These are phyloP conservation scores for Melinaea marsaeus DNA, from an alignment of 2,888 invertebrate species.

Conservation along the genomic window DNA sequence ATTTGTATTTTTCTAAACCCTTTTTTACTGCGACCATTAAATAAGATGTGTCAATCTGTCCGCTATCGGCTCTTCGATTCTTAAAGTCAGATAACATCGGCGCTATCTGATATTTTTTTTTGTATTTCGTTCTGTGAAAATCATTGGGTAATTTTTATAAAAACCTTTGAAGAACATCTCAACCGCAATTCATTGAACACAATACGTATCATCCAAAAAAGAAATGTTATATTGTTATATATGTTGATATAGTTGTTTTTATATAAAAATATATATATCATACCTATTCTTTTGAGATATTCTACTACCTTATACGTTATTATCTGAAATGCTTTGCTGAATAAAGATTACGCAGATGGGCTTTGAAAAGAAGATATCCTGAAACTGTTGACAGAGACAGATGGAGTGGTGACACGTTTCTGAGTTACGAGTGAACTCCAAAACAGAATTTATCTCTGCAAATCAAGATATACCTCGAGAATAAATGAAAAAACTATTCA, in stretches of 20 bases:
- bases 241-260: neutral
- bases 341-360: no score
- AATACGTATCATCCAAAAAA: neutral
- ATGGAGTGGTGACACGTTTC: no score
- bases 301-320: no score
- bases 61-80: slow-evolving; percentile 25
- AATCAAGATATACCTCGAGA: no score
- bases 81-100: slow-evolving; percentile 26
- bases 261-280: neutral
- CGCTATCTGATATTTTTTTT: slow-evolving; percentile 22
- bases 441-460: no score
- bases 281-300: neutral
- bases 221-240: neutral
- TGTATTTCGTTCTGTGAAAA: slow-evolving; percentile 24
- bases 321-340: no score
- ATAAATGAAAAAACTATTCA: no score
- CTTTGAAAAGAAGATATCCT: no score
- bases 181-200: neutral
- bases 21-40: slow-evolving; percentile 6
- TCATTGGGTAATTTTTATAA: slow-evolving; percentile 17
- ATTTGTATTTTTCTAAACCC: neutral
- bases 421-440: no score
- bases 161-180: slow-evolving; percentile 4
- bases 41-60: slow-evolving; percentile 29
- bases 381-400: no score